Base-by-base conservation (phyloP, 2,888 invertebrate species). In the Drosophila differens region DNA sequence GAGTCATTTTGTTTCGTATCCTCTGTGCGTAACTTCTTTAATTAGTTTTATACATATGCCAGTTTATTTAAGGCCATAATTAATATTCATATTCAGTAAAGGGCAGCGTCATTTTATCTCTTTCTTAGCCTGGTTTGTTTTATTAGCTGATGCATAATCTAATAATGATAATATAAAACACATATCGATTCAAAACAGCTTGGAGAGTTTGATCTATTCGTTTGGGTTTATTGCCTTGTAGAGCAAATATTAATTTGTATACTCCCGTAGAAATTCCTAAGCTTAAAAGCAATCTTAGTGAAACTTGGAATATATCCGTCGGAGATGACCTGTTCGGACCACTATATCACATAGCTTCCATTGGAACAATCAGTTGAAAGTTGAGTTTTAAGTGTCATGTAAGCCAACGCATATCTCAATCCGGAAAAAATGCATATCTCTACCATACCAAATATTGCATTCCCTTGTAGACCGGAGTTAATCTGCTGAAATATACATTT, bases 1-100 rank as follows among this genome's bases (percentile, higher is more conserved):
- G 44, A 49, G 65, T 61, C 52, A 74, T 61, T 66, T 32, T 12
- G 22, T 41, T 52, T 52, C 19, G 16, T 19, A 5, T 44, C 19
- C 10, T 47, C 28, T 0, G 25, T 32, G 54, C 41, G 52, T 5
- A 60, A 44, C 25, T 59, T 53, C 44, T 28, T 4, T 52, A 64
- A 60, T 55, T 59, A 39, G 59, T 37, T 70, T 30, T 22, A 32
- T 32, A 28, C 14, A 32, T 9, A 44, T 25, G 19, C 5, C 39
- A 41, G 12, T 41, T 62, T 33, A n/a, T 19, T 28, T 52, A 19
- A 52, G 37, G 28, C 7, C 28, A 10, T 10, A 19, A 55, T 3
- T 12, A 39, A 32, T 53, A 53, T 53, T 53, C 32, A 9, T 22
- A 53, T 9, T n/a, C 4, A 33, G 22, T 4, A 33, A 33, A 32